Conservation (phyloP, 2,797 vertebrate species). For the Hephaestus fuliginosus region DNA sequence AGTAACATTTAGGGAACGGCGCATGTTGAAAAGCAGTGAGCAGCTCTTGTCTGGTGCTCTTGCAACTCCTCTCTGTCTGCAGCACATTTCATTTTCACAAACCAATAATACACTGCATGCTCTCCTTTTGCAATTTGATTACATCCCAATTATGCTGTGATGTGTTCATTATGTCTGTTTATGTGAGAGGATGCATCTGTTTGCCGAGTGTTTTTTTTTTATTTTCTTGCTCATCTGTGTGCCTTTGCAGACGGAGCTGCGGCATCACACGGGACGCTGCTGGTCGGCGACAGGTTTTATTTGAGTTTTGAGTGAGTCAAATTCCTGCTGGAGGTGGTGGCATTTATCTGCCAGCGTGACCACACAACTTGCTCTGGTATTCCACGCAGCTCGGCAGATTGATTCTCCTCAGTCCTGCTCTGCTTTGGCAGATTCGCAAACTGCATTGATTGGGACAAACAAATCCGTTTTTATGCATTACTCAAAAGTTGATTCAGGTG, state of each 20-base stretch:
- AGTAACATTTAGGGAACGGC: conserved; percentile 16
- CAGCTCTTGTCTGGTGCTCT: conserved; percentile 3
- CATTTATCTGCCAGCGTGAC: conserved; percentile 54
- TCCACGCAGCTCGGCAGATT: conserved; percentile 60
- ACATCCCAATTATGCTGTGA: conserved; percentile 28
- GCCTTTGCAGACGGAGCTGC: not conserved
- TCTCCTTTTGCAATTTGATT: conserved; percentile 31
- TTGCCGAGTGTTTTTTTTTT: conserved; percentile 7
- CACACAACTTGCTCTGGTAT: conserved; percentile 42
- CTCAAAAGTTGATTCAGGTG: conserved; percentile 73
- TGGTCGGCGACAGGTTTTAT: not conserved
- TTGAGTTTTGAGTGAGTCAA: conserved; percentile 29
- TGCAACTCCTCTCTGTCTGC: conserved; percentile 21
- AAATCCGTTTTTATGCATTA: conserved; percentile 71
- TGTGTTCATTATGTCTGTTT: conserved; percentile 41
- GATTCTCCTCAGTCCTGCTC: conserved; percentile 60
- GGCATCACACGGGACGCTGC: not conserved
- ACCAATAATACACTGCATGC: conserved; percentile 13
- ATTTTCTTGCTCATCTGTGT: not conserved
- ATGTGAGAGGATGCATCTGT: conserved; percentile 21
- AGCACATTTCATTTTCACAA: conserved; percentile 26
- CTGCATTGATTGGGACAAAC: conserved; percentile 71
- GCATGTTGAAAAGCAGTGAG: conserved; percentile 26
- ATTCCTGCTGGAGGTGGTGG: conserved; percentile 37
- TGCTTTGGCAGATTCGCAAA: conserved; percentile 63